Conservation (phyloP, 2,113 vertebrate genomes). For the Cyprinodon tularosa region DNA sequence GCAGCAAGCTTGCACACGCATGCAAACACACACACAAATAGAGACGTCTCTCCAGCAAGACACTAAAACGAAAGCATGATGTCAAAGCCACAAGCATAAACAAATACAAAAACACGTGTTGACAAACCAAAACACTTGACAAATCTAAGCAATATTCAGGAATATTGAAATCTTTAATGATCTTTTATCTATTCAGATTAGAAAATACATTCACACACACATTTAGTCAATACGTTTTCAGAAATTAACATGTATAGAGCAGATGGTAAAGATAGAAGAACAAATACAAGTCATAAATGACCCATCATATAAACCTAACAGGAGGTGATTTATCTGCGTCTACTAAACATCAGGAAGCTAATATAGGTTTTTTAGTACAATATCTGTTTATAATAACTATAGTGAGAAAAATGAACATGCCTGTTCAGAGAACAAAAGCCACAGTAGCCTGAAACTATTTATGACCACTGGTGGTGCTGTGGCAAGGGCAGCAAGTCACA, state of each 20-base stretch:
- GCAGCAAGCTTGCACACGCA: slow-evolving; percentile 16
- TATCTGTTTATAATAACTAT: background rate
- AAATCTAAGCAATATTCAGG: background rate
- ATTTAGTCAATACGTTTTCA: slow-evolving; percentile 50
- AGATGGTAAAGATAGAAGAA: slow-evolving; percentile 32
- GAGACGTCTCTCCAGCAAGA: background rate
- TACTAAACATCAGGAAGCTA: slow-evolving; percentile 13
- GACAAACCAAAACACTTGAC: slow-evolving; percentile 1
- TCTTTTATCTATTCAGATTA: background rate
- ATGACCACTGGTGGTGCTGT: slow-evolving; percentile 43
- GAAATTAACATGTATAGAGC: slow-evolving; percentile 32
- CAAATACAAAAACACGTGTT: slow-evolving; percentile 1
- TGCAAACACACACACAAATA: slow-evolving; percentile 1
- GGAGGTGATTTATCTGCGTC: slow-evolving; percentile 16
- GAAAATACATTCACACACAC: background rate
- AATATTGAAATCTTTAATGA: background rate
- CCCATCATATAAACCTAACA: slow-evolving; percentile 30
- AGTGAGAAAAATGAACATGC: background rate
- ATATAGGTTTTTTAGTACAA: background rate
- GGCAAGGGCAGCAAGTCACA: slow-evolving; percentile 64
- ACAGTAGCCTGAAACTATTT: slow-evolving; percentile 40
- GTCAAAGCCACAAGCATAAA: slow-evolving; percentile 25
- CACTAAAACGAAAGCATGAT: background rate
- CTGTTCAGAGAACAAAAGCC: slow-evolving; percentile 46
- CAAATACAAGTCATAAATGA: slow-evolving; percentile 38